Base-by-base conservation (phyloP, 2,113 vertebrate species). In the Oryctolagus cuniculus region DNA sequence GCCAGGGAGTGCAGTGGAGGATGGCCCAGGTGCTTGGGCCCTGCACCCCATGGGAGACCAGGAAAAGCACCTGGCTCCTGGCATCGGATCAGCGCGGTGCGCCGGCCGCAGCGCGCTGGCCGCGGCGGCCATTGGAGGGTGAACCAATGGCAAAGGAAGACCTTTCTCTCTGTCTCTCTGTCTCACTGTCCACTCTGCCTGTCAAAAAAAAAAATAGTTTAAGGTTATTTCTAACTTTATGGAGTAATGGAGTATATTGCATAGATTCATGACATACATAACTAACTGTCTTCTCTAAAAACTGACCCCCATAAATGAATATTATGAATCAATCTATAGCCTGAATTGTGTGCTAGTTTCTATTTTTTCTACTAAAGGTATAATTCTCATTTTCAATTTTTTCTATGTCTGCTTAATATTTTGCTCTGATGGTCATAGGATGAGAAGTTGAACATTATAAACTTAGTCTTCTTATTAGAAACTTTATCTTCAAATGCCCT, bases 361-460 rank as follows among this genome's bases (percentile, higher is more conserved):
- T 86, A 17, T 77, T 92, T 51, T 91, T 82, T 36, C 55, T 89
- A 74, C 51, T 58, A 84, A 4, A 80, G 5, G 2, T 67, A 84
- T 49, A 79, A 63, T 38, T 81, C 87, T 66, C 25, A 38, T n/a
- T 79, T 88, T 51, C 51, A 58, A 15, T 27, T 74, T 34, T 73
- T 70, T 16, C 6, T 21, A 58, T 69, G 13, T 79, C 90, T 92
- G 34, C 29, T 81, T 74, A 77, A 75, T 70, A 87, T 7, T 66
- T 84, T 89, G 22, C n/a, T 49, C 21, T 87, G 72, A 93, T 70
- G 29, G 79, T 82, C 61, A 77, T 36, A 73, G 10, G 19, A 22
- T 84, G 87, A 73, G 16, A 31, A 82, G 13, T 87, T 95, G 87
- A 93, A 90, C 34, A 93, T 88, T n/a, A 77, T 36, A 90, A 95